These are phyloP conservation scores for Tetanocera ferruginea DNA, from an alignment of 2,888 invertebrate species.

Conservation along the genomic window DNA sequence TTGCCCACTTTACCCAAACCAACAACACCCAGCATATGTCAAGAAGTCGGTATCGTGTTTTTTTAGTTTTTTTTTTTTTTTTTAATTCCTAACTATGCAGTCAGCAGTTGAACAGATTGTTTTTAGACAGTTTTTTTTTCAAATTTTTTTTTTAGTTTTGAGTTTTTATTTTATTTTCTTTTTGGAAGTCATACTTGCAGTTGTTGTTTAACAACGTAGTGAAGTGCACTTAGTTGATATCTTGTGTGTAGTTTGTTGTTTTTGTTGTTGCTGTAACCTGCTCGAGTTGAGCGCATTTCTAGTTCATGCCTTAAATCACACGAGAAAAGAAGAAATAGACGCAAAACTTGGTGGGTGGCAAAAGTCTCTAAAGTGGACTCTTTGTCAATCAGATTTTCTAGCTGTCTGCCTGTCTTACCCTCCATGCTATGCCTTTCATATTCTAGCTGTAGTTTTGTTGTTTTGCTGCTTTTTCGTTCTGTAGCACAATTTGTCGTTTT, in stretches of 20 bases:
- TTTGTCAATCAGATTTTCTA: too few relatives aligned
- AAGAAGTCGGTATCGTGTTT: neutral
- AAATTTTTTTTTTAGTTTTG: neutral
- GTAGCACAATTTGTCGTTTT: neutral
- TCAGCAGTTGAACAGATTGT: too few relatives aligned
- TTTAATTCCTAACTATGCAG: too few relatives aligned
- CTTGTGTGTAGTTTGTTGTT: neutral
- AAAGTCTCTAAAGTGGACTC: too few relatives aligned
- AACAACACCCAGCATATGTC: too few relatives aligned
- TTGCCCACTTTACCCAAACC: neutral
- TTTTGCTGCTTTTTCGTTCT: neutral
- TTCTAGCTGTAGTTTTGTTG: neutral
- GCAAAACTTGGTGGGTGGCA: neutral
- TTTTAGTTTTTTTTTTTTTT: neutral
- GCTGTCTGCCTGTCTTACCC: too few relatives aligned
- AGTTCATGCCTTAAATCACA: neutral
- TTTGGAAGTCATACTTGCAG: neutral
- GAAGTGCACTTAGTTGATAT: neutral
- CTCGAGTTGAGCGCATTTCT: conserved; percentile 1
- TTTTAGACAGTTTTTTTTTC: neutral
- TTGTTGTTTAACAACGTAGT: neutral
- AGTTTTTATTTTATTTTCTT: neutral
- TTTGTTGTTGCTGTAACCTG: neutral
- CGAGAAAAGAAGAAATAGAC: neutral
- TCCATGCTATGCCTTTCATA: too few relatives aligned